Conservation (phyloP, 2,888 invertebrate species). For the Tenthredo mesomela region DNA sequence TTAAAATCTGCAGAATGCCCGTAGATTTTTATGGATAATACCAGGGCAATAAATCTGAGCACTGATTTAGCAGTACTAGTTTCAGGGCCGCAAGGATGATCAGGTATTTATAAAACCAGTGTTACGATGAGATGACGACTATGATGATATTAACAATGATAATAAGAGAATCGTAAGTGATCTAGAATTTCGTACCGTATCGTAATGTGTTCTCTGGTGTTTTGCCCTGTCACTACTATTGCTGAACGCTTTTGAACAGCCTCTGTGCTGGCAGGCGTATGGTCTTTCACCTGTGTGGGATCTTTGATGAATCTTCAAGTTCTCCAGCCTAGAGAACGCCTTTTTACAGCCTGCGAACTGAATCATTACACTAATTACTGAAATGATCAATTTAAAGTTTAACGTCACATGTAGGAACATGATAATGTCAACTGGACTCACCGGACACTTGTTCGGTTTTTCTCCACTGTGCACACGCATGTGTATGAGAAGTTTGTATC, state of each 20-base stretch:
- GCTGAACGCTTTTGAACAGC: conserved; percentile 97
- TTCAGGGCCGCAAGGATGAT: neutral
- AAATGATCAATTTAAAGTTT: neutral
- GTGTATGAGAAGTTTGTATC: conserved; percentile 97
- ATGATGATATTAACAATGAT: neutral
- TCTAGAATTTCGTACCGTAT: conserved; percentile 87
- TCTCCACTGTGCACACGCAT: conserved; percentile 99
- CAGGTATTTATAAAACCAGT: neutral
- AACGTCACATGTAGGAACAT: neutral
- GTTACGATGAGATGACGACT: neutral
- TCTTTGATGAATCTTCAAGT: conserved; percentile 97
- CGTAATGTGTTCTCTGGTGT: conserved; percentile 98
- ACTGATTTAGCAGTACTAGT: neutral
- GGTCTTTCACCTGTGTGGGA: conserved; percentile 98
- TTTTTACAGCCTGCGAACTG: conserved; percentile 97
- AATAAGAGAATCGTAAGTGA: neutral
- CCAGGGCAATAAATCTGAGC: neutral
- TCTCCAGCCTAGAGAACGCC: conserved; percentile 97
- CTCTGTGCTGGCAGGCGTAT: conserved; percentile 95
- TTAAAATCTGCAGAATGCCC: too few relatives aligned
- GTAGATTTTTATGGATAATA: neutral
- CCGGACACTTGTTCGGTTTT: conserved; percentile 98
- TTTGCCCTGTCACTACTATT: conserved; percentile 99
- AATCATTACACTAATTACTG: conserved; percentile 60
- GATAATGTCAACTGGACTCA: conserved; percentile 80